Evolutionary conservation across 2,797 vertebrate species (phyloP).

Genomic region (Lagodon rhomboides): DNA sequence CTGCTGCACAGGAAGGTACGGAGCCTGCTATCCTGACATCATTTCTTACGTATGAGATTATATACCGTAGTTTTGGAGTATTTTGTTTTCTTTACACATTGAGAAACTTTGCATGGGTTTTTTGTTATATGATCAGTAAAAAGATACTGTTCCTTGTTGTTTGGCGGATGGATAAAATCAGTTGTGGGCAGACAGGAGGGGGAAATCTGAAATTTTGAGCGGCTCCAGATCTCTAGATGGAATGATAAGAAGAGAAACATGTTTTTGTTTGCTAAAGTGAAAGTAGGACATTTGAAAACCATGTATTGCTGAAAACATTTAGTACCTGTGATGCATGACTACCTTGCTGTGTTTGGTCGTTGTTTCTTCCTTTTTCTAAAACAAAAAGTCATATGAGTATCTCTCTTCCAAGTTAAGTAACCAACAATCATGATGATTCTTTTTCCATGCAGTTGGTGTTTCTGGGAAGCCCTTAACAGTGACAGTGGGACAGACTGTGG

Average conservation of each 20-base stretch:
- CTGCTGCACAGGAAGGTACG: conserved; percentile 89
- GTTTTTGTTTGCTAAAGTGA: conserved; percentile 23
- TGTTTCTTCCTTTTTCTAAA: neutral
- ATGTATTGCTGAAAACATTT: neutral
- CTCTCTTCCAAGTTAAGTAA: neutral
- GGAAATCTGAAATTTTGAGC: neutral
- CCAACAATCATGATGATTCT: conserved; percentile 6
- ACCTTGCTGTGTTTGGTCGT: neutral
- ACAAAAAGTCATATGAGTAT: neutral
- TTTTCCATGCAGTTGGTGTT: conserved; percentile 66
- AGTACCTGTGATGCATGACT: neutral
- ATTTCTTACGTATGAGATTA: neutral
- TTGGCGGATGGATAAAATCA: conserved; percentile 32
- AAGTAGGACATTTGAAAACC: neutral
- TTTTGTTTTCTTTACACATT: neutral
- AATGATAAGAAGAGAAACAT: conserved; percentile 15
- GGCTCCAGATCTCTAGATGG: neutral
- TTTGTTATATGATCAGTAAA: neutral
- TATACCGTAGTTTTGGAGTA: neutral
- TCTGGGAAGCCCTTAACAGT: conserved; percentile 89
- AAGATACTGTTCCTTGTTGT: neutral
- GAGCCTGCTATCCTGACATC: neutral
- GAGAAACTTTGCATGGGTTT: neutral
- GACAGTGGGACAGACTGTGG: conserved; percentile 86
- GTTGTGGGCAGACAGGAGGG: neutral